Evolutionary conservation across 2,888 invertebrate genomes (phyloP).

Genomic region (Lasioglossum malachurum): DNA sequence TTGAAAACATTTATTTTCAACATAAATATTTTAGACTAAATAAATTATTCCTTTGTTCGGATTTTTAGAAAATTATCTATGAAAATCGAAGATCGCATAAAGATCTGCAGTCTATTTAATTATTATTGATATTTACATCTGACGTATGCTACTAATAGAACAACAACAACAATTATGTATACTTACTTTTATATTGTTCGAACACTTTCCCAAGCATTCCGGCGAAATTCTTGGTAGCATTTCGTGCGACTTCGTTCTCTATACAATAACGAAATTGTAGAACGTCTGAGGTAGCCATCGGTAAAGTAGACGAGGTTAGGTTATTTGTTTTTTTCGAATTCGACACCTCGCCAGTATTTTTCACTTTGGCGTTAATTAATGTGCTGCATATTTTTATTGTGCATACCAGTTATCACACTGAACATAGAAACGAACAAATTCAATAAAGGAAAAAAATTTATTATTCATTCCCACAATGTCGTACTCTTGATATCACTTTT

Average conservation of each 20-base stretch:
- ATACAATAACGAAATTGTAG: conserved; percentile 56
- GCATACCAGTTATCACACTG: conserved; percentile 55
- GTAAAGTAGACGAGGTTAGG: conserved; percentile 58
- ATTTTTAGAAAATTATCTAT: conserved; percentile 6
- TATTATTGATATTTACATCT: neutral
- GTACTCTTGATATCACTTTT: conserved; percentile 39
- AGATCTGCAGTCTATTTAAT: neutral
- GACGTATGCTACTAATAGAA: neutral
- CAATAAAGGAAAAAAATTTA: conserved; percentile 57
- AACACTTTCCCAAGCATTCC: conserved; percentile 63
- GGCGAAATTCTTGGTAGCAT: conserved; percentile 65
- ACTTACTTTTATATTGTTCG: conserved; percentile 75
- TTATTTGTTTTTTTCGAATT: conserved; percentile 47
- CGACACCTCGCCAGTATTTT: conserved; percentile 35
- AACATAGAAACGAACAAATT: conserved; percentile 59
- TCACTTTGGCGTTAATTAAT: conserved; percentile 45
- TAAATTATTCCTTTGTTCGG: neutral
- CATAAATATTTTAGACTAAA: neutral
- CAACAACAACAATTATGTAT: conserved; percentile 30
- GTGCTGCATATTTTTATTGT: conserved; percentile 57
- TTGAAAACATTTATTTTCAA: neutral
- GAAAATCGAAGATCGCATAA: neutral
- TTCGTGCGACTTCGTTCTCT: conserved; percentile 65
- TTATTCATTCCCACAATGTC: conserved; percentile 56
- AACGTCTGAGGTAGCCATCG: conserved; percentile 52